Evolutionary conservation across 2,888 invertebrate genomes (phyloP).

Genomic region (Pemphredon lugubris): DNA sequence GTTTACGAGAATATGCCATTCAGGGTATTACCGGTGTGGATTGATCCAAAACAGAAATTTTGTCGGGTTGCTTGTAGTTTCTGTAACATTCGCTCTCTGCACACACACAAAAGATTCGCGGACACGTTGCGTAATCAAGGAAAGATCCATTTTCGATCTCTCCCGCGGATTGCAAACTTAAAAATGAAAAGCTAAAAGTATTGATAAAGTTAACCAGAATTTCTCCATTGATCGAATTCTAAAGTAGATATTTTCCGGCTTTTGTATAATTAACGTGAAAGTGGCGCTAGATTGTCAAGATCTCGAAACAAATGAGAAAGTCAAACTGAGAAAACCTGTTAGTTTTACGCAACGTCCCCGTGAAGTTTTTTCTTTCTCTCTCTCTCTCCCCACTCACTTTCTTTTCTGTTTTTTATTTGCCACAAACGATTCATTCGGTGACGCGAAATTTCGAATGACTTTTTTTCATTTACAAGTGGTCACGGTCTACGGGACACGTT

Average conservation of each 20-base stretch:
- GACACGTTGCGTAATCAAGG: slow-evolving; percentile 61
- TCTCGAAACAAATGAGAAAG: background rate
- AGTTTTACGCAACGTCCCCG: slow-evolving; percentile 58
- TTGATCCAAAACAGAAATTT: slow-evolving; percentile 80
- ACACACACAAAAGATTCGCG: slow-evolving; percentile 55
- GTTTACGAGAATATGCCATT: slow-evolving; percentile 84
- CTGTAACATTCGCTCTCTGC: slow-evolving; percentile 66
- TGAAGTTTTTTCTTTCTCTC: slow-evolving; percentile 42
- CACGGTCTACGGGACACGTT: slow-evolving; percentile 81
- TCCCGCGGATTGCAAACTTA: too few relatives aligned
- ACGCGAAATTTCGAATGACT: slow-evolving; percentile 77
- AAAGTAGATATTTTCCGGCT: slow-evolving; percentile 26
- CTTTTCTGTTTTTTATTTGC: slow-evolving; percentile 2
- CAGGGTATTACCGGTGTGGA: slow-evolving; percentile 87
- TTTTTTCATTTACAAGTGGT: slow-evolving; percentile 78
- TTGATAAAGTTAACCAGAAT: slow-evolving; percentile 45
- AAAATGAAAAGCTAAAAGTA: slow-evolving; percentile 20
- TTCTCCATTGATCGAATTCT: slow-evolving; percentile 37
- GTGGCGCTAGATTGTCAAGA: background rate
- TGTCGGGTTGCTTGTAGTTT: slow-evolving; percentile 66
- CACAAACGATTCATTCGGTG: slow-evolving; percentile 59
- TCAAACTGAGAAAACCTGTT: slow-evolving; percentile 17
- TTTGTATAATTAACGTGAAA: background rate
- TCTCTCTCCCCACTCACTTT: too few relatives aligned
- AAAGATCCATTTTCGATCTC: too few relatives aligned